phyloP scores from a whole-genome alignment of 2,888 invertebrate genomes.

The Rhogogaster chlorosoma region DNA sequence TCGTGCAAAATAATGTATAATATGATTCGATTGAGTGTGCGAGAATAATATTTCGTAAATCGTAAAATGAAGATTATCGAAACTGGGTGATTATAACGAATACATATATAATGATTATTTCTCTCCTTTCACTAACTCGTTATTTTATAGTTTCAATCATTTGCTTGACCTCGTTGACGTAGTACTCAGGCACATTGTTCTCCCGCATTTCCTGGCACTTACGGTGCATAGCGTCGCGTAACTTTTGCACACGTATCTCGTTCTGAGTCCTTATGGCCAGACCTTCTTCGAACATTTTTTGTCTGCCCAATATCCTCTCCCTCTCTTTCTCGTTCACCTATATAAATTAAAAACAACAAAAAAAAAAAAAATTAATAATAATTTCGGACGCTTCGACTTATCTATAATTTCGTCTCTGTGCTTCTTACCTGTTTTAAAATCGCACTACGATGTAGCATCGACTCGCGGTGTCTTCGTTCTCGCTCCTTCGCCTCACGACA shows the following conservation, averaged over 20 bases:
- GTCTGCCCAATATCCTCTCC: slow-evolving; percentile 82
- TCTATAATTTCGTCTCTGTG: not conserved
- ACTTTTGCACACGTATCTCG: slow-evolving; percentile 79
- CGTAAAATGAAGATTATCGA: not conserved
- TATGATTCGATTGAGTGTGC: not conserved
- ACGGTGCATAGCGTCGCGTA: slow-evolving; percentile 79
- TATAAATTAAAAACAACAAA: slow-evolving; percentile 57
- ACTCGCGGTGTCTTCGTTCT: slow-evolving; percentile 74
- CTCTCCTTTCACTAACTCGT: not conserved
- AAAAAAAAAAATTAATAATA: not conserved
- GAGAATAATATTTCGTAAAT: not conserved
- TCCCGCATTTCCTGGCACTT: slow-evolving; percentile 82
- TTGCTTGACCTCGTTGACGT: slow-evolving; percentile 79
- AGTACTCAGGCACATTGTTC: slow-evolving; percentile 80
- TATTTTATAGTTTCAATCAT: slow-evolving; percentile 68
- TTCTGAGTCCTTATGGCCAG: slow-evolving; percentile 82
- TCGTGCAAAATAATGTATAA: slow-evolving; percentile 1
- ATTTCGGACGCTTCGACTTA: not conserved
- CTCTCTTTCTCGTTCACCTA: slow-evolving; percentile 85
- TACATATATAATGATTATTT: not conserved
- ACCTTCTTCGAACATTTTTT: slow-evolving; percentile 84
- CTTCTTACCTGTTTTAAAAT: slow-evolving; percentile 82
- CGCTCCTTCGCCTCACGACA: slow-evolving; percentile 79
- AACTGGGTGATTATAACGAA: not conserved
- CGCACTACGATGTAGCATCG: slow-evolving; percentile 81